Conservation (phyloP, 1,140 invertebrate species). For the Pachypsylla venusta region DNA sequence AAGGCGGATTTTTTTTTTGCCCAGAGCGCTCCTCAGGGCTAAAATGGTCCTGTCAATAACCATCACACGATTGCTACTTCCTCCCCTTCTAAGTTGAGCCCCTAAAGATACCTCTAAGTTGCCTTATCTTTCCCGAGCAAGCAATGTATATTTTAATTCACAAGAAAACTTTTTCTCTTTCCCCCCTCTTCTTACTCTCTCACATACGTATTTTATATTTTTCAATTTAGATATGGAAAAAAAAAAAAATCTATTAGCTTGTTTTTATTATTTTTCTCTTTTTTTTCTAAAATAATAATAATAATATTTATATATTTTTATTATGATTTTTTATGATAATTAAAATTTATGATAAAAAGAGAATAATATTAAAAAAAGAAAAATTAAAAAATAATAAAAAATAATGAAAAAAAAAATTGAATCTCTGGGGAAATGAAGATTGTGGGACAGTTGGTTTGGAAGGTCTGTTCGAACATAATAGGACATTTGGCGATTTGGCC, state of each 20-base stretch:
- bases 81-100: too few species aligned
- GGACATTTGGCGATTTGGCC: too few species aligned
- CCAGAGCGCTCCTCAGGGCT: too few species aligned
- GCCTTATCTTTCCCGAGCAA: too few species aligned
- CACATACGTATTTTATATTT: conserved; percentile 9
- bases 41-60: too few species aligned
- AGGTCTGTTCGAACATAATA: too few species aligned
- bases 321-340: conserved; percentile 8
- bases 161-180: background rate
- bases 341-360: conserved; percentile 8
- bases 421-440: background rate
- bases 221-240: conserved; percentile 10
- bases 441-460: too few species aligned
- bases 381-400: background rate
- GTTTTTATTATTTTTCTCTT: background rate
- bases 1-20: too few species aligned
- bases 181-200: background rate
- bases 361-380: background rate
- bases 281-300: too few species aligned
- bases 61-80: too few species aligned
- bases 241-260: conserved; percentile 10
- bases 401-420: background rate
- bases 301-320: conserved; percentile 8
- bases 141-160: too few species aligned
- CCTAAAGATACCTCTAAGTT: too few species aligned